These are phyloP conservation scores for Heliothis peltigera DNA, from an alignment of 2,888 invertebrate species.

Conservation along the genomic window DNA sequence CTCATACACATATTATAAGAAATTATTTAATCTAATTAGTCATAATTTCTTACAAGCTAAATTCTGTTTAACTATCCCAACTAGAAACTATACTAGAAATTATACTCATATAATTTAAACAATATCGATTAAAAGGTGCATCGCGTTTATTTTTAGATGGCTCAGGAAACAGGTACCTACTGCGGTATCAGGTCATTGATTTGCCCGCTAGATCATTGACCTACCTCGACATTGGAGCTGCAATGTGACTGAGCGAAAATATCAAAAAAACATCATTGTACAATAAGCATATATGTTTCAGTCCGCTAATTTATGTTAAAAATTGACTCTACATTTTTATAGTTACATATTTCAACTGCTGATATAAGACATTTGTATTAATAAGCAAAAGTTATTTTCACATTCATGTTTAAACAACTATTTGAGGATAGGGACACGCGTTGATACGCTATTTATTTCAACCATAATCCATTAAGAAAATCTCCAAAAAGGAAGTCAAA, in stretches of 20 bases:
- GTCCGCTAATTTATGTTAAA: conserved; percentile 5
- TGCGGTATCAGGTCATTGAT: conserved; percentile 16
- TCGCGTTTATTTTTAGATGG: conserved; percentile 14
- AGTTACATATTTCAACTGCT: not conserved
- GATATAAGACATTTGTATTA: not conserved
- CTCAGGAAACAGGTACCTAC: not conserved
- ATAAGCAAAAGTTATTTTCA: too few relatives aligned
- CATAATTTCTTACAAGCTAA: too few relatives aligned
- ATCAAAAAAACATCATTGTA: not conserved
- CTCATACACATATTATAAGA: too few relatives aligned
- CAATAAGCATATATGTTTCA: conserved; percentile 12
- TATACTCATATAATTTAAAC: not conserved
- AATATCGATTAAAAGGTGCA: not conserved
- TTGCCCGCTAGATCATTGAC: conserved; percentile 11
- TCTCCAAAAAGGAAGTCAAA: conserved; percentile 78
- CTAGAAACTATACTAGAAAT: too few relatives aligned
- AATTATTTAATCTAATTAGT: too few relatives aligned
- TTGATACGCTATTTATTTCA: not conserved
- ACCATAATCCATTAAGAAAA: not conserved
- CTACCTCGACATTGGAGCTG: conserved; percentile 14
- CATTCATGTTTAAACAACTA: too few relatives aligned
- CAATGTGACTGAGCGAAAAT: conserved; percentile 1
- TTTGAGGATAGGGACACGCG: too few relatives aligned
- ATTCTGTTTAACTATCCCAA: too few relatives aligned
- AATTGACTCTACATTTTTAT: not conserved